phyloP scores from a whole-genome alignment of 2,113 vertebrate species.

The Gorsachius goisagi region DNA sequence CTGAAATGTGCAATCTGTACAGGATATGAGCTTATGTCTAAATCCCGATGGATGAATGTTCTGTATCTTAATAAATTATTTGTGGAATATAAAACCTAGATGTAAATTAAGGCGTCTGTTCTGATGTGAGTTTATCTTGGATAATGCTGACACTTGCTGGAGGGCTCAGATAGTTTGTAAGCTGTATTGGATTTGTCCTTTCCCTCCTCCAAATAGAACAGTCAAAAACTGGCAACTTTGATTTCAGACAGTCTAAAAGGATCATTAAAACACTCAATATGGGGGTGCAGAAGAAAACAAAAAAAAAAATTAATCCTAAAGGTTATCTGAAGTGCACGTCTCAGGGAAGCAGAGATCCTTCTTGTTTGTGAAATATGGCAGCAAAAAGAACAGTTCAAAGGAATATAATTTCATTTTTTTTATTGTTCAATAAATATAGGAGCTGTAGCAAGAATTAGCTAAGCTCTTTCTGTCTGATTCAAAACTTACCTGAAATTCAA shows the following conservation, averaged over 20 bases:
- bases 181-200: not conserved
- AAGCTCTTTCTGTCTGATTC: not conserved
- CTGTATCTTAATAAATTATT: slow-evolving; percentile 66
- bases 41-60: slow-evolving; percentile 48
- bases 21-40: slow-evolving; percentile 53
- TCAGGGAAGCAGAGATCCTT: not conserved
- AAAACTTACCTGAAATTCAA: not conserved
- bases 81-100: slow-evolving; percentile 37
- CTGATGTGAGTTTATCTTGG: slow-evolving; percentile 15
- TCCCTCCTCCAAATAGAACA: not conserved
- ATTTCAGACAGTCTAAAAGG: not conserved
- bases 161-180: slow-evolving; percentile 35
- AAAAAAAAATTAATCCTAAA: not conserved
- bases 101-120: slow-evolving; percentile 27
- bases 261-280: not conserved
- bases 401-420: not conserved
- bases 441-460: not conserved
- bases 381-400: not conserved
- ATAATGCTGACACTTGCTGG: slow-evolving; percentile 62
- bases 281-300: not conserved
- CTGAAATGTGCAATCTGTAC: slow-evolving; percentile 39
- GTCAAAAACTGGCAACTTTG: not conserved
- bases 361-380: not conserved
- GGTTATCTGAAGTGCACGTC: not conserved
- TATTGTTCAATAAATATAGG: not conserved